These are phyloP conservation scores for Ceyx cyanopectus DNA, from an alignment of 2,113 vertebrate genomes.

Conservation along the genomic window DNA sequence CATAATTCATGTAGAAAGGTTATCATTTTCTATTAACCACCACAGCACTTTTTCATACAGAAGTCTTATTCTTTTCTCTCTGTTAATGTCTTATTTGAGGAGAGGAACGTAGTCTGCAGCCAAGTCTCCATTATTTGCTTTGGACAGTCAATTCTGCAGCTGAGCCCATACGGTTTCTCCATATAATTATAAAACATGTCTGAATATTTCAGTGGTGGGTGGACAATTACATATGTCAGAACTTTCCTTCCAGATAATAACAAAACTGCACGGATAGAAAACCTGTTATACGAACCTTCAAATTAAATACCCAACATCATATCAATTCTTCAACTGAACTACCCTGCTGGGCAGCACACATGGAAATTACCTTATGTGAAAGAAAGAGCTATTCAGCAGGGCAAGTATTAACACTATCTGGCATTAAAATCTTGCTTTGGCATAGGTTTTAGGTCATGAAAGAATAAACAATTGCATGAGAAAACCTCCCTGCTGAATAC, in stretches of 20 bases:
- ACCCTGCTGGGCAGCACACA: slow-evolving; percentile 7
- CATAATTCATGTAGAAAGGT: not conserved
- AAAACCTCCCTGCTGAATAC: slow-evolving; percentile 15
- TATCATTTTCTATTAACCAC: not conserved
- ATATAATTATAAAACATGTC: slow-evolving; percentile 41
- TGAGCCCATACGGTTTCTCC: slow-evolving; percentile 51
- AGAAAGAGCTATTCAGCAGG: slow-evolving; percentile 19
- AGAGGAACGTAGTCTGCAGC: not conserved
- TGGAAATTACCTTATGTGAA: slow-evolving; percentile 24
- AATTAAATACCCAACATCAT: slow-evolving; percentile 35
- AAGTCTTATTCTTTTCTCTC: slow-evolving; percentile 27
- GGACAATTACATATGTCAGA: slow-evolving; percentile 66
- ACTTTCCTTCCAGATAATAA: slow-evolving; percentile 52
- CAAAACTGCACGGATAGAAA: slow-evolving; percentile 24
- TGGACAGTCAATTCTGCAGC: slow-evolving; percentile 37
- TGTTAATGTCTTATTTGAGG: not conserved
- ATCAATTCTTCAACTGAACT: slow-evolving; percentile 17
- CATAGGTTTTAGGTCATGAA: not conserved
- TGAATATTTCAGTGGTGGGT: slow-evolving; percentile 28
- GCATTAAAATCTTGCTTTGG: slow-evolving; percentile 38
- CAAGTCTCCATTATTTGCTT: slow-evolving; percentile 48
- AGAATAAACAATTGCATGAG: slow-evolving; percentile 15
- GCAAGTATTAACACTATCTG: slow-evolving; percentile 30
- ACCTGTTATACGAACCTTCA: slow-evolving; percentile 15
- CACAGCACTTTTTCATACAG: not conserved